phyloP scores from a whole-genome alignment of 2,797 vertebrate genomes.

The Peromyscus attwateri region DNA sequence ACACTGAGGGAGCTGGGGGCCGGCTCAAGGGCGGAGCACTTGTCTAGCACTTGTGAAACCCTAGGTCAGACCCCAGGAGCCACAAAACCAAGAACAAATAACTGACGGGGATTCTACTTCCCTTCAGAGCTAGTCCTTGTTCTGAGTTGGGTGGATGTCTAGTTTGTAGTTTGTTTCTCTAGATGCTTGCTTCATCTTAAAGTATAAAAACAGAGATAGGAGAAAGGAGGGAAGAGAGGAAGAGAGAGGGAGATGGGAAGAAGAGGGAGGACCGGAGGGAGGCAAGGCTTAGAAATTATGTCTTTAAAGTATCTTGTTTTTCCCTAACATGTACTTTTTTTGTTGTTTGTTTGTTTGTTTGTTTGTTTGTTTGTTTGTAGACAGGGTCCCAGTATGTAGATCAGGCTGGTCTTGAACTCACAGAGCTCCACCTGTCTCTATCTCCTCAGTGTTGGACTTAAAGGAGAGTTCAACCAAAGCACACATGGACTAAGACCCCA shows the following conservation, averaged over 20 bases:
- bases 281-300: not conserved
- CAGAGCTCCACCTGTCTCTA: not conserved
- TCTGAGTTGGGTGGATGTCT: not conserved
- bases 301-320: slow-evolving; percentile 34
- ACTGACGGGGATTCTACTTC: not conserved
- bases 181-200: slow-evolving; percentile 2
- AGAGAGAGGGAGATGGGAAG: accelerated
- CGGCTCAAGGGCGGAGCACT: not conserved
- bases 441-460: not conserved
- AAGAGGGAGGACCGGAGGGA: not conserved
- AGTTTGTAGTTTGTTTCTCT: slow-evolving; percentile 29
- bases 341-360: too few species aligned
- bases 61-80: not conserved
- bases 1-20: not conserved
- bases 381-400: not conserved
- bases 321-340: not conserved
- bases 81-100: not conserved
- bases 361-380: not conserved
- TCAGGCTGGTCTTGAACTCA: not conserved
- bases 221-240: not conserved
- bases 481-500: not conserved
- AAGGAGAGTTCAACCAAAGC: not conserved
- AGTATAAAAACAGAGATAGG: not conserved
- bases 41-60: not conserved
- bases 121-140: slow-evolving; percentile 25